Evolutionary conservation across 2,888 invertebrate species (phyloP), one percentile per base, ranked within the genome.

Genomic region (Panzeria rudis): DNA sequence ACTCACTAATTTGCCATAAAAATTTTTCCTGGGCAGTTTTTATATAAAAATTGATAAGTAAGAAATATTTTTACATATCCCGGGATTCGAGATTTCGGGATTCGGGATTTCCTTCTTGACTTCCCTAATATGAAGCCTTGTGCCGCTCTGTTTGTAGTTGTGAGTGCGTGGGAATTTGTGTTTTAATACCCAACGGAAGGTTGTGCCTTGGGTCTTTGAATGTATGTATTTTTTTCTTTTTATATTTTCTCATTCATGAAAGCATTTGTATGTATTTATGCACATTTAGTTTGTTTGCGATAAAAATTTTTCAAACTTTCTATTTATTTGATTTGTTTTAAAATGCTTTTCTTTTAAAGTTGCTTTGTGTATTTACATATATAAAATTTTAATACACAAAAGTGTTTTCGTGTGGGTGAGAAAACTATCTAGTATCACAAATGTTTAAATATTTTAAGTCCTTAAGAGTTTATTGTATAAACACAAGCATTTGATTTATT

Each of bases 291-390:
- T 73, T 61, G 72, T 66, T 54, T 29, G 15, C 13, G 5, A 52
- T 41, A 8, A 29, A 52, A 62, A 4, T 20, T 25, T 61, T 38
- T 23, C 4, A 38, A 52, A 41, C 20, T 64, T 41, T 20, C 17
- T 20, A 29, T 76, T 41, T 64, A 64, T 56, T 77, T 78, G 69
- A 78, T 32, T 29, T 66, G 32, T 66, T 77, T 50, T 17, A 7
- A 68, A 69, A 47, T 38, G 0, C 8, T 75, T 75, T 75, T 52
- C 7, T 15, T 41, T 13, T n/a, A 11, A 25, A 17, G 25, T 64
- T 54, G 29, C 5, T 15, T 25, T 47, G 56, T 20, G 7, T 41
- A 17, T 76, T 76, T 66, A 11, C n/a, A n/a, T 41, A 13, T n/a
- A 32, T 17, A 23, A 38, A 35, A 66, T 44, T 38, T 62, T 5